These are phyloP conservation scores for Myotis daubentonii DNA, from an alignment of 2,797 vertebrate genomes.

Conservation along the genomic window DNA sequence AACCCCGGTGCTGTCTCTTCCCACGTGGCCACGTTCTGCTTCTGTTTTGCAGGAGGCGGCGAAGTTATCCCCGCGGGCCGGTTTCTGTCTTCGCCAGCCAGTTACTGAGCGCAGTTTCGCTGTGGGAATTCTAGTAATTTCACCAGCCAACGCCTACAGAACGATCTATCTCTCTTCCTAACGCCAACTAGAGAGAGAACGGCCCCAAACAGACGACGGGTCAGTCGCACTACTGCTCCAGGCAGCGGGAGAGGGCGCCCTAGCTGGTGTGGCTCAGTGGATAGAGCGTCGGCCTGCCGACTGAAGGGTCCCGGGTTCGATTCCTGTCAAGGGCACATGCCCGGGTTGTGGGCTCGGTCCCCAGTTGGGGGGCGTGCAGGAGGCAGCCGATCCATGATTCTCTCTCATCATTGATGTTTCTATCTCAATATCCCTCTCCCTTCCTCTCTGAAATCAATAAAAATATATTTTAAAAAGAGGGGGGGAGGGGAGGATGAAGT, in stretches of 20 bases:
- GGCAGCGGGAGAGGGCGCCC: background rate
- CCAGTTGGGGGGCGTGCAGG: no score
- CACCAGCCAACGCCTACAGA: background rate
- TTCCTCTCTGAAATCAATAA: no score
- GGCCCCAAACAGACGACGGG: background rate
- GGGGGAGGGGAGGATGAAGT: background rate
- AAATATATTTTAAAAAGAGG: no score
- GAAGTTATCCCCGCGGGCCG: background rate
- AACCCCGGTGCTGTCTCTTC: background rate
- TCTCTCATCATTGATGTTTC: no score
- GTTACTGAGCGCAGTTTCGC: background rate
- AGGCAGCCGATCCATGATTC: no score
- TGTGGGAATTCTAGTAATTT: background rate
- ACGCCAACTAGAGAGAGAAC: background rate
- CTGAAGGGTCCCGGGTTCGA: no score
- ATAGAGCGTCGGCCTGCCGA: no score
- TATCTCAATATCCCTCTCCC: no score
- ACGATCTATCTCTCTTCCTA: background rate
- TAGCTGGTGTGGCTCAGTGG: no score
- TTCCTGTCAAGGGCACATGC: no score
- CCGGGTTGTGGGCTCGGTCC: no score
- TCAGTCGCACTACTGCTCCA: background rate
- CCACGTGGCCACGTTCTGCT: background rate
- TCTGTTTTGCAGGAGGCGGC: background rate
- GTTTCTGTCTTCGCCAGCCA: background rate